Conservation (phyloP, 2,113 vertebrate genomes). For the Zosterops hypoxanthus region DNA sequence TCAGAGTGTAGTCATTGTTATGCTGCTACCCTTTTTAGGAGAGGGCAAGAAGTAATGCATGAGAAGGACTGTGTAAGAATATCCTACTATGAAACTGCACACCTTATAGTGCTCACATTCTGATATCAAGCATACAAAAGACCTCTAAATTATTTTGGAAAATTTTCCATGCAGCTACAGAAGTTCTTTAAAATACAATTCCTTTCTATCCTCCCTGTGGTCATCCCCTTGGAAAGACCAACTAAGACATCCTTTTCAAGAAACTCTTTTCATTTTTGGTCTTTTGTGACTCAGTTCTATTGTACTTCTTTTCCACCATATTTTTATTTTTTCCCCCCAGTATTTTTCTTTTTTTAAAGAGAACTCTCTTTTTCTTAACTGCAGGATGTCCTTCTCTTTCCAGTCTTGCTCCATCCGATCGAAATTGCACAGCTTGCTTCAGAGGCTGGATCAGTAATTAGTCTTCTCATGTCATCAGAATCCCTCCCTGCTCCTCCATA, state of each 20-base stretch:
- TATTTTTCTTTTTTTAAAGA: not conserved
- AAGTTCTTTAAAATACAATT: not conserved
- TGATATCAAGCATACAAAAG: not conserved
- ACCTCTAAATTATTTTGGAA: not conserved
- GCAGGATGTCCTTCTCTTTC: not conserved
- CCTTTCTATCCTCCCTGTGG: not conserved
- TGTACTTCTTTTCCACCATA: not conserved
- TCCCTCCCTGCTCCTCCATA: not conserved
- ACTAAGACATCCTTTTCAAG: constrained; percentile 9
- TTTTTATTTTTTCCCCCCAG: not conserved
- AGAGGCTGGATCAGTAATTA: not conserved
- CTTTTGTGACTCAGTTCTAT: constrained; percentile 41
- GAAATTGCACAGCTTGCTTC: constrained; percentile 8
- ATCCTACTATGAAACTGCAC: not conserved
- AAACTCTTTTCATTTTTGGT: constrained; percentile 38
- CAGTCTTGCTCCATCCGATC: not conserved
- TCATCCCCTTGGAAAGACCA: constrained; percentile 19
- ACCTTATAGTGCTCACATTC: not conserved
- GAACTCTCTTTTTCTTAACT: not conserved
- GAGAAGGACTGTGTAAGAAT: not conserved
- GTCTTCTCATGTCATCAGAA: not conserved
- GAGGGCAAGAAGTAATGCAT: not conserved
- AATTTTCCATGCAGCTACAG: not conserved
- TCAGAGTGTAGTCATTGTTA: not conserved
- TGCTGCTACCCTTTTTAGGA: not conserved